Evolutionary conservation across 2,113 vertebrate species (phyloP), one percentile per base, ranked within the genome.

Genomic region (Benitochromis conjunctus): DNA sequence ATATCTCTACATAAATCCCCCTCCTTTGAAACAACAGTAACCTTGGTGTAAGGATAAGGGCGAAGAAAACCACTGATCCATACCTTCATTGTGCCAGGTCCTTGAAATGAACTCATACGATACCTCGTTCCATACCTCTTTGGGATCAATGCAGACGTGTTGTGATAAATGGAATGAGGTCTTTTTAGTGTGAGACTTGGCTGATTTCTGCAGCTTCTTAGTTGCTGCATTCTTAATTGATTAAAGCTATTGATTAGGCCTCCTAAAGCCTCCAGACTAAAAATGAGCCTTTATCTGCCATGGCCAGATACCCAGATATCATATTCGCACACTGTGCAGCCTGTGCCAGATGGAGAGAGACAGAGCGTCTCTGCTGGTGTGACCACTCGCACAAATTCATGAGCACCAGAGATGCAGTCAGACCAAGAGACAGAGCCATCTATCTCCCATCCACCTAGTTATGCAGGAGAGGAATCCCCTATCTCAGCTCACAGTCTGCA

Each of bases 181-280:
- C 53, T 80, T 82, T 89, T 81, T 24, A 54, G 83, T 53, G 87
- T 80, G 84, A 84, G 83, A 82, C 69, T 79, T 85, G 90, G 90
- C 81, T 84, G 9, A 5, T 83, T 76, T 85, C 79, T 86, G 82
- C 71, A 71, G 69, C 82, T 88, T 87, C 76, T 77, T 77, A 43
- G 48, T 79, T 91, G 85, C 91, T 84, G 88, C 91, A 86, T 91
- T 87, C 89, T 84, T 92, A 91, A 94, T 93, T 87, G 86, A 95
- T 93, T 93, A 82, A 86, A 91, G 71, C n/a, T 84, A 93, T 95
- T 58, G 93, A 94, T 93, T 86, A 38, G 64, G 29, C 29, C 80
- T 85, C 79, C 85, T 31, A 48, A 83, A 84, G 55, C 85, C 83
- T 81, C 53, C 62, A 26, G 31, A 87, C 80, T 81, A 46, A 91